Evolutionary conservation across 2,888 invertebrate genomes (phyloP), one percentile per base, ranked within the genome.

Genomic region (Tuta absoluta): DNA sequence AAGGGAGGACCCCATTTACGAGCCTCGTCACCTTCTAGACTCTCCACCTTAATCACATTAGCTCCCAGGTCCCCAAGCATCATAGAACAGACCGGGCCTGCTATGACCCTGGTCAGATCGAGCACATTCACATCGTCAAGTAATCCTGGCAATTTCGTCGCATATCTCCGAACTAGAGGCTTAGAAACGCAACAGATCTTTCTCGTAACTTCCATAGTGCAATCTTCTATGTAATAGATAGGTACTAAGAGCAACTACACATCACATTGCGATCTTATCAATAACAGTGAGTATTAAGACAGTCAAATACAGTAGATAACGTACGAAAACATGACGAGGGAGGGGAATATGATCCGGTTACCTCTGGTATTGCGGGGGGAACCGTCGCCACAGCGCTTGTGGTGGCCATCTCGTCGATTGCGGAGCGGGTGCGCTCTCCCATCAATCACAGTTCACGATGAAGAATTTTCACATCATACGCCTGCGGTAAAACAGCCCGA

Each of bases 71-170:
- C 98, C 1, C 96, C 96, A 23, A 99, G 89, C 63, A 97, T 93
- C 98, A 98, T 98, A 0, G 98, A 96, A 81, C 98, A 98, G 80
- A 95, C 97, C 0, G 99, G 99, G 0, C 99, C 99, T 21, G 99
- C 98, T 2, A 98, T 94, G 49, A 99, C 96, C 73, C 98, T 92
- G 7, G 96, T 96, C 67, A 97, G 82, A 87, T 98, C 97, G 67
- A 98, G 83, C 14, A 97, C 93, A 75, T 95, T 93, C 45, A 97
- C 87, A 66, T 95, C 96, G 65, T 91, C 89, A 51, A 97, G 83
- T 19, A 96, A 95, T 65, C 95, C 94, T 14, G 75, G 65, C 4
- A 70, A 53, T 63, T 78, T 81, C 2, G 81, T 81, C 0, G 83
- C 82, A 68, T 82, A 85, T 33, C 72, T 63, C 64, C 67, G 75